Evolutionary conservation across 2,797 vertebrate genomes (phyloP).

Genomic region (Saxicola maurus): DNA sequence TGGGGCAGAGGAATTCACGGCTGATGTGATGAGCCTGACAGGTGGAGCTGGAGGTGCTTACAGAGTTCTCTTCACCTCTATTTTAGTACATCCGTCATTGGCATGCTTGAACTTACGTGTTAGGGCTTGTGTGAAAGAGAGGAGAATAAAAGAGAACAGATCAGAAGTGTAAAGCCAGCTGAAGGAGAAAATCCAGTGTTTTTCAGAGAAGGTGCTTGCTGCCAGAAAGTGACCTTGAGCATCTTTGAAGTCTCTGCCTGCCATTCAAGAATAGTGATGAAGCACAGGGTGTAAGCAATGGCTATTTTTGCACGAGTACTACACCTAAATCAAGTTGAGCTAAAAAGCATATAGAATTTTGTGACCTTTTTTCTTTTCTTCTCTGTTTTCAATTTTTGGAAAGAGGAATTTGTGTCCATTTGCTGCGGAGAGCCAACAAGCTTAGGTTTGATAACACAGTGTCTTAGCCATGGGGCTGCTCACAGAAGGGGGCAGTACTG

Average conservation of each 20-base stretch:
- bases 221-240: not conserved
- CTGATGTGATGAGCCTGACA: not conserved
- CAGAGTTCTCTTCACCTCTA: conserved; percentile 8
- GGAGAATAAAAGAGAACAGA: not conserved
- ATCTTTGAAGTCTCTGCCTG: not conserved
- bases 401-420: not conserved
- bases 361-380: rapidly evolving
- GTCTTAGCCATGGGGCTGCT: not conserved
- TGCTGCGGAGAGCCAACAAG: not conserved
- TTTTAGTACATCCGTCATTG: not conserved
- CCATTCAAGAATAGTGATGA: not conserved
- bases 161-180: not conserved
- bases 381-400: not conserved
- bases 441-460: not conserved
- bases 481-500: not conserved
- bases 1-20: not conserved
- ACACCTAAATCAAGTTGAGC: not conserved
- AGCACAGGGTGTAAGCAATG: not conserved
- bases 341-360: not conserved
- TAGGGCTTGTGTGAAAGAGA: not conserved
- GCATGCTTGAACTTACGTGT: not conserved
- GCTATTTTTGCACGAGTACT: not conserved
- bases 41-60: conserved; percentile 1
- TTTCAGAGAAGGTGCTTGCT: not conserved
- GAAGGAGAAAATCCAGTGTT: not conserved